phyloP scores from a whole-genome alignment of 2,113 vertebrate genomes.

The Ammodramus savannarum region DNA sequence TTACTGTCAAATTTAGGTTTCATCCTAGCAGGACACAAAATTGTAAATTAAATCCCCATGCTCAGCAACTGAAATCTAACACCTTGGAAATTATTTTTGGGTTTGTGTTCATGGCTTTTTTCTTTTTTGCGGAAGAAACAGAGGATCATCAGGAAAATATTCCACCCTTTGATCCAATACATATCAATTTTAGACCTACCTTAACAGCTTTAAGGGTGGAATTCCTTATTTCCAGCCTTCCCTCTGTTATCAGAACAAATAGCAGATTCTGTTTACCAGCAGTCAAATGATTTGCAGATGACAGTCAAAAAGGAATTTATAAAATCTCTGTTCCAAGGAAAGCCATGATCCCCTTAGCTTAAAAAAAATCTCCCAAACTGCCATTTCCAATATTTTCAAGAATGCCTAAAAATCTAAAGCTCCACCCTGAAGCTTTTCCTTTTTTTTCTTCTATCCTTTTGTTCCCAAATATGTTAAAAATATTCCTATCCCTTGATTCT shows the following conservation, averaged over 20 bases:
- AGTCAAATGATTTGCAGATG: constrained; percentile 61
- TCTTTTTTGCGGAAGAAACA: background rate
- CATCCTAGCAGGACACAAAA: background rate
- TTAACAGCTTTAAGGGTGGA: constrained; percentile 22
- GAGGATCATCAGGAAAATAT: constrained; percentile 60
- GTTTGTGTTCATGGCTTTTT: background rate
- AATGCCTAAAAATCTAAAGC: background rate
- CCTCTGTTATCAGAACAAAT: constrained; percentile 39
- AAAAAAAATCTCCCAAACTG: constrained; percentile 3
- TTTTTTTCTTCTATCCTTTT: background rate
- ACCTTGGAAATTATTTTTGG: background rate
- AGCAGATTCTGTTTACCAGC: constrained; percentile 34
- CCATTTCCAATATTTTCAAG: constrained; percentile 28
- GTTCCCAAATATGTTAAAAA: background rate
- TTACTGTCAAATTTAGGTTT: background rate
- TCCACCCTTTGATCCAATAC: constrained; percentile 45
- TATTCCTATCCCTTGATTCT: background rate
- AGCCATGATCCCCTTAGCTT: constrained; percentile 3
- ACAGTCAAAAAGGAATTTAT: constrained; percentile 48
- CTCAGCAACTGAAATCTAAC: background rate
- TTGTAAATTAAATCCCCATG: background rate
- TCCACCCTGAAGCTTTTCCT: background rate
- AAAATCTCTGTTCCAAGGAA: constrained; percentile 28
- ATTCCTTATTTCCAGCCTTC: constrained; percentile 43
- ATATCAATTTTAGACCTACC: constrained; percentile 49